Conservation (phyloP, 2,888 invertebrate species). For the Disparrhopalites patrizii region DNA sequence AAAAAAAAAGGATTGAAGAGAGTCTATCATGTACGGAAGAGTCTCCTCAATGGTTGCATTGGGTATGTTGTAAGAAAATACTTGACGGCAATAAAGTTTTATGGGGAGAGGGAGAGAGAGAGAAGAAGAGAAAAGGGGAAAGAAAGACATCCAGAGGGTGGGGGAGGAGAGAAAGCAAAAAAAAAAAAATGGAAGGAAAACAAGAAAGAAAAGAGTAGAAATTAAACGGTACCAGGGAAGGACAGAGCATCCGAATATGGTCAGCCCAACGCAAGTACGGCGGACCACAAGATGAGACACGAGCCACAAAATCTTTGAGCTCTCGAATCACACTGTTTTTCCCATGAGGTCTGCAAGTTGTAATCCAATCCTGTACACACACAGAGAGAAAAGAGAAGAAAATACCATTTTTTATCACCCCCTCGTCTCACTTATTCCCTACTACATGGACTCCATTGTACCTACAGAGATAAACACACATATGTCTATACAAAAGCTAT, state of each 20-base stretch:
- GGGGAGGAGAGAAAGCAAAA: no score
- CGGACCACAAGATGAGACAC: slow-evolving; percentile 56
- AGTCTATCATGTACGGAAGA: no score
- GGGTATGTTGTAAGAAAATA: no score
- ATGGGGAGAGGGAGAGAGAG: neutral
- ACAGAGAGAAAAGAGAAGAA: neutral
- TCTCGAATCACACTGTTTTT: slow-evolving; percentile 53
- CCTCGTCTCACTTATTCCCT: no score
- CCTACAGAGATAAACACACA: no score
- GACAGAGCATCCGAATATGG: slow-evolving; percentile 52
- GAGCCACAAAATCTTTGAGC: slow-evolving; percentile 56
- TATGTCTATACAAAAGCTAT: neutral
- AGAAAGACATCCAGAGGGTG: slow-evolving; percentile 52
- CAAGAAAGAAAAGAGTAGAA: no score
- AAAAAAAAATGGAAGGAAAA: no score
- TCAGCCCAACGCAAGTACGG: slow-evolving; percentile 57
- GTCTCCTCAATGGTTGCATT: no score
- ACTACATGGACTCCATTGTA: no score
- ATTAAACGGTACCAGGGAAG: slow-evolving; percentile 50
- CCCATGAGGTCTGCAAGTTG: slow-evolving; percentile 46
- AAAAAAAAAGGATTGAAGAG: no score
- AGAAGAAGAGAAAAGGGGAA: slow-evolving; percentile 49
- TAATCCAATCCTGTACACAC: slow-evolving; percentile 46
- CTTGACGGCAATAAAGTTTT: slow-evolving; percentile 4
- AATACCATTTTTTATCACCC: no score